Conservation (phyloP, 2,888 invertebrate species). For the Orchestes rusci region DNA sequence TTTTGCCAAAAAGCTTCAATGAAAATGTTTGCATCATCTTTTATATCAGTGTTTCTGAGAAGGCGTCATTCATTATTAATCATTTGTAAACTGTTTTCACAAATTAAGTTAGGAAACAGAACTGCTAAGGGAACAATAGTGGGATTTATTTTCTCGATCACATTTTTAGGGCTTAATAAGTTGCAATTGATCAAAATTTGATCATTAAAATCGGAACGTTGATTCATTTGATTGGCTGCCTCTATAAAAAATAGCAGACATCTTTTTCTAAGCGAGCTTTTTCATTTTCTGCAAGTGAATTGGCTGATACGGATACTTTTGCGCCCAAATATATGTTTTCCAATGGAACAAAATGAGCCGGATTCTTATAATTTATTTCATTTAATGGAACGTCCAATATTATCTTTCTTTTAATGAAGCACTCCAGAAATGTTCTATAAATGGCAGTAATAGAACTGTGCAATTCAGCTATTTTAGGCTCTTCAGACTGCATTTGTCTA, state of each 20-base stretch:
- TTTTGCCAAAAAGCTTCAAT: constrained; percentile 9
- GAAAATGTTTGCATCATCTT: neutral
- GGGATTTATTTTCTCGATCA: constrained; percentile 1
- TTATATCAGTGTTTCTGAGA: constrained; percentile 4
- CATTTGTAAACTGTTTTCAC: constrained; percentile 2
- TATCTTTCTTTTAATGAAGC: constrained; percentile 7
- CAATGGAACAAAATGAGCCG: constrained; percentile 7
- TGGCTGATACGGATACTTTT: constrained; percentile 3
- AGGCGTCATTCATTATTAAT: constrained; percentile 13
- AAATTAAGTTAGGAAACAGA: constrained; percentile 6
- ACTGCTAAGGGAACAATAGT: constrained; percentile 7
- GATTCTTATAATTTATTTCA: constrained; percentile 10
- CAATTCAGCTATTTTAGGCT: constrained; percentile 3
- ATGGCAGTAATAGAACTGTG: constrained; percentile 1
- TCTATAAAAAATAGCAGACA: constrained; percentile 22
- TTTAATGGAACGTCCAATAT: constrained; percentile 1
- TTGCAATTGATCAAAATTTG: neutral
- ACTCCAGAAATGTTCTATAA: constrained; percentile 6
- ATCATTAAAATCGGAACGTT: constrained; percentile 8
- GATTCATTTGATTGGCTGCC: constrained; percentile 12
- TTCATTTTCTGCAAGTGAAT: constrained; percentile 1
- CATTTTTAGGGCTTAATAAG: constrained; percentile 7
- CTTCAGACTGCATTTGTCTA: constrained; percentile 6
- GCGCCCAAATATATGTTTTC: constrained; percentile 9
- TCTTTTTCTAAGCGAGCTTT: constrained; percentile 6